These are phyloP conservation scores for Tetrax tetrax DNA, from an alignment of 2,113 vertebrate genomes.

Conservation along the genomic window DNA sequence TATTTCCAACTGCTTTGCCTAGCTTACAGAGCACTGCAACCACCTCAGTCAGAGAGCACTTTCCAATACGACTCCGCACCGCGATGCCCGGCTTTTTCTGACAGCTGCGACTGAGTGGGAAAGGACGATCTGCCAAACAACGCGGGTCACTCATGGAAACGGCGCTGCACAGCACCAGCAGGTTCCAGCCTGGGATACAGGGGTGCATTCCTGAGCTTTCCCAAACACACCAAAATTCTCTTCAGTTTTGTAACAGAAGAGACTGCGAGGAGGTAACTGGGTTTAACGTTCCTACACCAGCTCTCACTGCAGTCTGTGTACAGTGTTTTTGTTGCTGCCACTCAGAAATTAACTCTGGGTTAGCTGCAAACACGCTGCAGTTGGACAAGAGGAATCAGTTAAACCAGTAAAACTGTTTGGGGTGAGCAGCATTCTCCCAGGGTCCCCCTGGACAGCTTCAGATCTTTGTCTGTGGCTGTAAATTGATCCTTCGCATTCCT, in stretches of 20 bases:
- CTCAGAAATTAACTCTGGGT: background rate
- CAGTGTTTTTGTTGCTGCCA: background rate
- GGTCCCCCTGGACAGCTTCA: slow-evolving; percentile 30
- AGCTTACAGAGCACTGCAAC: background rate
- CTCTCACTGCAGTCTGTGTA: background rate
- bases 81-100: background rate
- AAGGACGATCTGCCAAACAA: background rate
- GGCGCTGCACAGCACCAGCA: background rate
- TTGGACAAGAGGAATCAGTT: background rate
- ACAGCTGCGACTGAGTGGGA: background rate
- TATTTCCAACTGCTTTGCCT: background rate
- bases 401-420: background rate
- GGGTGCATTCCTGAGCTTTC: background rate
- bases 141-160: background rate
- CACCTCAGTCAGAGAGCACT: background rate
- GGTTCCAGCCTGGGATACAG: background rate
- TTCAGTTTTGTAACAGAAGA: background rate
- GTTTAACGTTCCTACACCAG: background rate
- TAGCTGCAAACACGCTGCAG: background rate
- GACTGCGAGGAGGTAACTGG: background rate
- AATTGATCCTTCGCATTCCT: slow-evolving; percentile 71
- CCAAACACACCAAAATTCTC: background rate
- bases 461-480: slow-evolving; percentile 60
- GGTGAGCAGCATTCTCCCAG: slow-evolving; percentile 30
- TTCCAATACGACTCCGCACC: background rate